phyloP scores from a whole-genome alignment of 2,888 invertebrate genomes.

The Scaptomyza tumidula region DNA sequence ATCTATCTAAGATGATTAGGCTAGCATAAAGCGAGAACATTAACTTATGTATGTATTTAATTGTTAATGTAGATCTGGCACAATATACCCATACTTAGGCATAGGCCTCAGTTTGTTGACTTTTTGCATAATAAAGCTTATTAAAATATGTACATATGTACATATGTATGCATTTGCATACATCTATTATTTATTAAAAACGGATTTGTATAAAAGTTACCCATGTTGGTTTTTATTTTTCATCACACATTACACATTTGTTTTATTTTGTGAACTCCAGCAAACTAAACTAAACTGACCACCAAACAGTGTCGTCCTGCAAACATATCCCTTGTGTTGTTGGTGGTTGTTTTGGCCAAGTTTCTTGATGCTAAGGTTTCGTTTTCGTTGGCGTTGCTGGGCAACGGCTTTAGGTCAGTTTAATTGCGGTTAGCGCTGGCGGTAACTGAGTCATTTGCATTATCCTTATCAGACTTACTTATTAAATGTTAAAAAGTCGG shows the following conservation, averaged over 20 bases:
- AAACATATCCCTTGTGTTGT: constrained; percentile 4
- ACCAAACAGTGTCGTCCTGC: constrained; percentile 39
- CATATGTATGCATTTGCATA: background rate
- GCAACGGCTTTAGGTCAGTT: constrained; percentile 75
- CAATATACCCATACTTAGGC: constrained; percentile 23
- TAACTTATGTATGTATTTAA: constrained; percentile 11
- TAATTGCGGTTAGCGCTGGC: constrained; percentile 69
- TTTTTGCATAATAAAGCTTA: constrained; percentile 41
- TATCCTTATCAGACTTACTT: constrained; percentile 60
- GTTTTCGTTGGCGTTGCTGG: constrained; percentile 48
- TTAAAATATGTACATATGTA: constrained; percentile 5
- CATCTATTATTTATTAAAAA: constrained; percentile 28
- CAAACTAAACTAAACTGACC: constrained; percentile 50
- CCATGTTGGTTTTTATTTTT: constrained; percentile 37
- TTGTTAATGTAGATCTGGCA: constrained; percentile 28
- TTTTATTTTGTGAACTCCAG: constrained; percentile 11
- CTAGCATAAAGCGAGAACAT: constrained; percentile 41
- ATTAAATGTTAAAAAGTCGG: too few relatives aligned
- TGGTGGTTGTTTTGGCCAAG: constrained; percentile 71
- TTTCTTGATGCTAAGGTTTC: constrained; percentile 48
- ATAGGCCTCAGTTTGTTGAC: constrained; percentile 42
- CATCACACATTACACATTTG: constrained; percentile 34
- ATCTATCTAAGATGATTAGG: constrained; percentile 75
- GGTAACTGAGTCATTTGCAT: constrained; percentile 64
- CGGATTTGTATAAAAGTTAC: constrained; percentile 37